These are phyloP conservation scores for Epicauta chinensis DNA, from an alignment of 1,140 invertebrate genomes.

Conservation along the genomic window DNA sequence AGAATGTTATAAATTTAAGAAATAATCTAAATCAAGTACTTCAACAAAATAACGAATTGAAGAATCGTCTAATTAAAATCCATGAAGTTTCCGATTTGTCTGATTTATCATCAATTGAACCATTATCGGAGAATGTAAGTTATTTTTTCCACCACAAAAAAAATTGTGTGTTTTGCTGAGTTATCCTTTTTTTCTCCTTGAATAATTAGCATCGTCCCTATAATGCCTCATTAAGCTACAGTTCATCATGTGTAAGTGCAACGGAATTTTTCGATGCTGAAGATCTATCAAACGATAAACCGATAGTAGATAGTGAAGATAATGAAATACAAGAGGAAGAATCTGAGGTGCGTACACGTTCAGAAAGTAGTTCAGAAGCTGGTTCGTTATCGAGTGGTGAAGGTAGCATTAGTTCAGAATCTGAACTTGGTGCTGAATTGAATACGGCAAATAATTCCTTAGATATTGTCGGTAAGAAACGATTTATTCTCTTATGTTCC, in stretches of 20 bases:
- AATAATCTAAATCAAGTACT: conserved; percentile 57
- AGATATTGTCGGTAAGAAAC: conserved; percentile 31
- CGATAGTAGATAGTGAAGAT: conserved; percentile 4
- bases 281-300: conserved; percentile 44
- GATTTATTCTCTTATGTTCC: neutral
- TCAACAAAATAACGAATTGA: conserved; percentile 68
- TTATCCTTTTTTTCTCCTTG: conserved; percentile 6
- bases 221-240: conserved; percentile 62
- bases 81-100: conserved; percentile 56
- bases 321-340: conserved; percentile 23
- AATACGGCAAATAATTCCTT: conserved; percentile 37
- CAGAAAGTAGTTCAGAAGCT: conserved; percentile 60
- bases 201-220: conserved; percentile 46
- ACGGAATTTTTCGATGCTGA: conserved; percentile 83
- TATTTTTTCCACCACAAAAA: neutral
- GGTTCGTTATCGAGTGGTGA: conserved; percentile 56
- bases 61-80: conserved; percentile 57
- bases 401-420: conserved; percentile 64
- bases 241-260: conserved; percentile 70
- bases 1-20: conserved; percentile 48
- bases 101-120: conserved; percentile 48
- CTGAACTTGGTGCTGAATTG: conserved; percentile 52
- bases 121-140: conserved; percentile 45
- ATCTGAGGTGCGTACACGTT: conserved; percentile 38
- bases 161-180: too few relatives aligned